Conservation (phyloP, 2,113 vertebrate species). For the Leuciscus idus region DNA sequence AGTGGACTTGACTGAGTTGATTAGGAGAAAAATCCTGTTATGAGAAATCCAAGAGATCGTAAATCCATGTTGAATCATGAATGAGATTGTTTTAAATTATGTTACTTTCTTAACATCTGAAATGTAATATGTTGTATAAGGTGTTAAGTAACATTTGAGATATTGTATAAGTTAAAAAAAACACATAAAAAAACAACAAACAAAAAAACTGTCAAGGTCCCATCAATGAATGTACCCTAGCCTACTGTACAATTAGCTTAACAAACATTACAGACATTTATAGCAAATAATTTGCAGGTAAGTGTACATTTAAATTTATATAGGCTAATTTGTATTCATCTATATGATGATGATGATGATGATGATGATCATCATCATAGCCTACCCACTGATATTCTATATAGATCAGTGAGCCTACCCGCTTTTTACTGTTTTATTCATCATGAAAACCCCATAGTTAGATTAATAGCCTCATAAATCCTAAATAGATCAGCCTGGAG, state of each 20-base stretch:
- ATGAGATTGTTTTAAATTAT: neutral
- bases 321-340: neutral
- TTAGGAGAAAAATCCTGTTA: neutral
- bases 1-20: neutral
- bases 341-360: no score
- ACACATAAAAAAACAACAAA: neutral
- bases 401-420: no score
- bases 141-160: neutral
- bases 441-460: neutral
- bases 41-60: neutral
- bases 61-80: neutral
- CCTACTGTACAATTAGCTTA: neutral
- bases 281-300: neutral
- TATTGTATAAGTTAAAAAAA: neutral
- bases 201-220: neutral
- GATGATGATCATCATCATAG: neutral
- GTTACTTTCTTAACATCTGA: neutral
- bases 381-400: no score
- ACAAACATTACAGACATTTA: neutral
- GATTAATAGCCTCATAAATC: neutral
- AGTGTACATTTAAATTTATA: neutral
- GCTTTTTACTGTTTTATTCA: neutral
- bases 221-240: neutral
- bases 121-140: neutral
- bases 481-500: neutral